Evolutionary conservation across 2,113 vertebrate genomes (phyloP), one percentile per base, ranked within the genome.

Genomic region (Apteryx mantelli): DNA sequence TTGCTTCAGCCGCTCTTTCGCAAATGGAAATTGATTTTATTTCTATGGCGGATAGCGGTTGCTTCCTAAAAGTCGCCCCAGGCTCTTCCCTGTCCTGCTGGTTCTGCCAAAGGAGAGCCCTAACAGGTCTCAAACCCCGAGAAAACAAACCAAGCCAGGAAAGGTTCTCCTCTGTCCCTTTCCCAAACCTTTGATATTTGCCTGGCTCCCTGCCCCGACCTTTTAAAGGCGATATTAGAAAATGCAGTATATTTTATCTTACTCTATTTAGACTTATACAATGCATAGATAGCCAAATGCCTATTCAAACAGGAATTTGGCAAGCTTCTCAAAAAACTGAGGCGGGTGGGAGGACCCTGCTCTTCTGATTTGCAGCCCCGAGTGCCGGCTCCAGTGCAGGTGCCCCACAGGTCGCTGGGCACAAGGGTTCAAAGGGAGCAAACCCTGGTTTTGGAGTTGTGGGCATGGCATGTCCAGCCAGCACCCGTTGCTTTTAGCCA

Each of bases 401-500:
- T 44, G 40, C 34, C 10, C 1, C 5, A 46, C 26, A 17, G 44
- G 44, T 46, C 1, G 2, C 42, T 78, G 64, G 30, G 69, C 25
- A 26, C 0, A 13, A 14, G 6, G 7, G 48, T 32, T 56, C 11
- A 19, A 21, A 65, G 32, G 53, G 60, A 63, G 15, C 50, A 65
- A 69, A 50, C 20, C 30, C 64, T 0, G 0, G 1, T 15, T 5
- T 7, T 36, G 52, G 10, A 13, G 46, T n/a, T 10, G 4, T 3
- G 44, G 34, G 64, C 65, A 71, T 0, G 0, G 50, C 0, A 1
- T 11, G 42, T 44, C 56, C 0, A 3, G 30, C 56, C 11, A 46
- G 44, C 46, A 28, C 11, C 20, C 13, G 4, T 26, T 15, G 40
- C 36, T 26, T 48, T 64, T 15, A 8, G 0, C 11, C 22, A 2